Base-by-base conservation (phyloP, 2,113 vertebrate genomes). In the Hippocampus abdominalis region DNA sequence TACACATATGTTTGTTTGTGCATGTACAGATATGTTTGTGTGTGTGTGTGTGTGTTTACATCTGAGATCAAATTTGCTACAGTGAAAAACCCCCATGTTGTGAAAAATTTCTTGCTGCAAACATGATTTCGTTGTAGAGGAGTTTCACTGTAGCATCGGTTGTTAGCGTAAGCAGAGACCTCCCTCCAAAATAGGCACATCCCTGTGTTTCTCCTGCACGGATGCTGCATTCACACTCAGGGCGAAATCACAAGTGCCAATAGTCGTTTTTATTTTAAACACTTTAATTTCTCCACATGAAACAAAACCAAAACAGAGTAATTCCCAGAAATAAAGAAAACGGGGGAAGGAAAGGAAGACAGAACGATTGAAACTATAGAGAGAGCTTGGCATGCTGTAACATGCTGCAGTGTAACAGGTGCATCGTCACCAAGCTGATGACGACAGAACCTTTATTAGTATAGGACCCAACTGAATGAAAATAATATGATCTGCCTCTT, bases 211-310 rank as follows among this genome's bases (percentile, higher is more conserved):
- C 72, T 73, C 73, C 79, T 82, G 77, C 71, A 79, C 54, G 53
- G 71, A 79, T 84, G 72, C 70, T 72, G 66, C 64, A 74, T 16
- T 69, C 21, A 13, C 36, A 46, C 12, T 49, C 9, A 16, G 25
- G 53, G 81, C 23, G 85, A 68, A 56, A 42, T 82, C 49, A 87
- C 62, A 42, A 51, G 21, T 82, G 74, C 18, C 73, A 51, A 29
- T 32, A 62, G 70, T 56, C 11, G 12, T 78, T 87, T 49, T 89
- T 87, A 79, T 87, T 87, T 89, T 71, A 89, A 90, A 90, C 85
- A 89, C 87, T 89, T 90, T 89, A 83, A 87, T 89, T 86, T 89
- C 86, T 88, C 78, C 88, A 89, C 86, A 88, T 71, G 87, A 87
- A 82, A 86, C 78, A 86, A 88, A 90, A 89, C 78, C 76, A 77